phyloP scores from a whole-genome alignment of 1,140 invertebrate genomes.

The Bombus ignitus region DNA sequence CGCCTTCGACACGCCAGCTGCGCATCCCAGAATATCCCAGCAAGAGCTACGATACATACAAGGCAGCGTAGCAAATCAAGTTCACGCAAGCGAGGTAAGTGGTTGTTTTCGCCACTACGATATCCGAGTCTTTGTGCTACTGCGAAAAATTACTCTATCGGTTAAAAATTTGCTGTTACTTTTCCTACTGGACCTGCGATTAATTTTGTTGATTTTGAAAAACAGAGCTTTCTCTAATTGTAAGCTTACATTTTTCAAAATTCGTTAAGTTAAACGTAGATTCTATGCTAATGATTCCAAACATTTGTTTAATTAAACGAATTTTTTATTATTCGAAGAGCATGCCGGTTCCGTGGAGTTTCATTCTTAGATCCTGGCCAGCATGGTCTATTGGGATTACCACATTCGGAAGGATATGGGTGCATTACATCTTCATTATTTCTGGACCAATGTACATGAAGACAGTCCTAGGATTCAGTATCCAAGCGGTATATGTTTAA shows the following conservation, averaged over 20 bases:
- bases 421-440: constrained; percentile 89
- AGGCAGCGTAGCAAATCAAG: constrained; percentile 83
- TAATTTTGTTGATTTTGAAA: not conserved
- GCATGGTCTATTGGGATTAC: constrained; percentile 92
- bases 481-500: constrained; percentile 83
- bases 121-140: not conserved
- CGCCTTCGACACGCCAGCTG: constrained; percentile 89
- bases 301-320: not conserved
- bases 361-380: constrained; percentile 89
- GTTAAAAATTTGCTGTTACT: not conserved
- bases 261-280: not conserved
- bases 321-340: constrained; percentile 66
- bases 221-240: not conserved
- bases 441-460: constrained; percentile 89
- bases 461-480: constrained; percentile 87
- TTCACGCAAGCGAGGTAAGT: constrained; percentile 80
- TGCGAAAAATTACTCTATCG: not conserved
- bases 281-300: not conserved
- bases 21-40: constrained; percentile 89
- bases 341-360: constrained; percentile 87
- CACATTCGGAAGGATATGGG: constrained; percentile 89
- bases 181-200: too few relatives aligned
- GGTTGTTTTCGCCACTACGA: not conserved
- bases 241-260: not conserved
- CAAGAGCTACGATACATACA: constrained; percentile 89